Evolutionary conservation across 2,888 invertebrate genomes (phyloP), one percentile per base, ranked within the genome.

Genomic region (Ametastegia equiseti): DNA sequence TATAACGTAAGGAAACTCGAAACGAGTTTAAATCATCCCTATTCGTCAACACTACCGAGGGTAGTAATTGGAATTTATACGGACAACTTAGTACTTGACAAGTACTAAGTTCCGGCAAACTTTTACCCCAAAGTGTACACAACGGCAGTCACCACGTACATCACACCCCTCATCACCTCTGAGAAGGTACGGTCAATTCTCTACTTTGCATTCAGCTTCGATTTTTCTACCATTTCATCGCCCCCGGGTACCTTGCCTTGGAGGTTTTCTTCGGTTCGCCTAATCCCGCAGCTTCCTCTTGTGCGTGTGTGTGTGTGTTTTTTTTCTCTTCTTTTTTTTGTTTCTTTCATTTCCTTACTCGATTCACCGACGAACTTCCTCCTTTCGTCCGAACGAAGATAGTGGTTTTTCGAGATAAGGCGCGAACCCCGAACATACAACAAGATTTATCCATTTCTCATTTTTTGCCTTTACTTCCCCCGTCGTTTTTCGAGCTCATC

Each of bases 61-160:
- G 60, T 78, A 39, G 77, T 60, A 45, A 78, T 78, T 78, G 77
- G 77, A 78, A 78, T 78, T 78, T 78, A 78, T 78, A 47, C 80
- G 80, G 65, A 80, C 30, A 80, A 69, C 80, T 80, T 80, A 80
- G 80, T 80, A 80, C 80, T 80, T 80, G 57, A 36, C 67, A 60
- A 80, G 80, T 80, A 80, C 80, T 80, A 80, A 80, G 80, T 80
- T 69, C 82, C 82, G 75, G 81, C 84, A 60, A 86, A n/a, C n/a
- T 75, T 83, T 83, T 27, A 86, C 85, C 83, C 86, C 82, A 89
- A 91, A 88, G 87, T 88, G 86, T 87, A 87, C 90, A 91, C 90
- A 84, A 91, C 91, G 91, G 91, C 91, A 88, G 91, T 91, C 91
- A 91, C 91, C 84, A 91, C 91, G 90, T 91, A 91, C 87, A 91